Base-by-base conservation (phyloP, 2,888 invertebrate genomes). In the Julus scanicus region DNA sequence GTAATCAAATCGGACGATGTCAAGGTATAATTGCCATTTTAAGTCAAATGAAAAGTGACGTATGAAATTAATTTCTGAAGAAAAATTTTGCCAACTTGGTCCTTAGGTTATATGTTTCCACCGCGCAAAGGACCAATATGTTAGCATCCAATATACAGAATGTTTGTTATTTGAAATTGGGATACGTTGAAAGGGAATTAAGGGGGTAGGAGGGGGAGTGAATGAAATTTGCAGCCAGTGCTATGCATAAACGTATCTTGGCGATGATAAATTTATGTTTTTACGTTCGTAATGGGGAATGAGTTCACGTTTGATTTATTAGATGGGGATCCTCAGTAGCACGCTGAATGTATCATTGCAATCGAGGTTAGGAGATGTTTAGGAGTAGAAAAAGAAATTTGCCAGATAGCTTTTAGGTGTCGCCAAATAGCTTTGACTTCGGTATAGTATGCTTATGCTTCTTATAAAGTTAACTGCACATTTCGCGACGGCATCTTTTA, bases 221-320 rank as follows among this genome's bases (percentile, higher is more conserved):
- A 13, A 37, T 80, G 80, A n/a, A 71, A 71, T 71, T 71, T 71
- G 1, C 29, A 80, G 80, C 80, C 15, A 37, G 13, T 11, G 80
- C 13, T 15, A 80, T 80, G 8, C 29, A 29, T 9, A 37, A 80
- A 37, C 80, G 37, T 37, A 80, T 80, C 80, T 80, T 11, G 13
- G 37, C 37, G 80, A 80, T 80, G 80, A 80, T 80, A 80, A 80
- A 80, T 80, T 80, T 80, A 80, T 29, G 80, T 80, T 80, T 80
- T 80, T 80, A 80, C 80, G 80, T 80, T 80, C 80, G 80, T 80
- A 80, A 80, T 80, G 80, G 80, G 80, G 80, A 80, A 80, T 37
- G 80, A 80, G 80, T 80, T 80, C 37, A 80, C 29, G 13, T 80
- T 80, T 80, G 80, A 80, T 80, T 80, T 80, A 80, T 80, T 80